Percentiles rank a stretch among this genome's conserved stretches.
phyloP scores from a whole-genome alignment of 2,797 vertebrate species.

The Champsocephalus gunnari region DNA sequence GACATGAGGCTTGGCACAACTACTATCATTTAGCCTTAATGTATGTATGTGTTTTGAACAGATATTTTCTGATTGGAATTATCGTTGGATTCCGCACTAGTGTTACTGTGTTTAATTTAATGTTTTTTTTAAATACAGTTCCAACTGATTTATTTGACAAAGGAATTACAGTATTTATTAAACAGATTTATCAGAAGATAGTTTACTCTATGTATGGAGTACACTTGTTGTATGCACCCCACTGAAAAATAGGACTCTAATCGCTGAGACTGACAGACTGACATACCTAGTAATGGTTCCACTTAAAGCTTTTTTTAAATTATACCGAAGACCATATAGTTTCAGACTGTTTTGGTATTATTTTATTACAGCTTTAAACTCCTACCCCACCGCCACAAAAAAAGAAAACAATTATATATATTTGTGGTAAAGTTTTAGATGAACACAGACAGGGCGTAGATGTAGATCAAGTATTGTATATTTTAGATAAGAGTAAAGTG shows the following conservation, averaged over 20 bases:
- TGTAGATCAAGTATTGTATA: background rate
- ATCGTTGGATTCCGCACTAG: constrained; percentile 6
- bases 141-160: background rate
- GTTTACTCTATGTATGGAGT: background rate
- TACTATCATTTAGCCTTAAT: constrained; percentile 2
- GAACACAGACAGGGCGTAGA: background rate
- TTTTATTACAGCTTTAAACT: background rate
- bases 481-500: background rate
- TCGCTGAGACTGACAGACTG: background rate
- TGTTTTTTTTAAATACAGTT: background rate
- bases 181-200: background rate
- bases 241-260: background rate
- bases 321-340: background rate
- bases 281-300: background rate
- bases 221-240: background rate
- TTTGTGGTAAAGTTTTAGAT: background rate
- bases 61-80: constrained; percentile 3
- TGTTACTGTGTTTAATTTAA: background rate
- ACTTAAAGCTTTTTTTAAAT: background rate
- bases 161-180: background rate
- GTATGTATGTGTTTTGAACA: background rate
- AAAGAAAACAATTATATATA: background rate
- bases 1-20: constrained; percentile 19
- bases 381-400: no score
- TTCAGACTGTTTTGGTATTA: background rate